phyloP scores from a whole-genome alignment of 1,140 invertebrate genomes.

The Drosophila burlai region DNA sequence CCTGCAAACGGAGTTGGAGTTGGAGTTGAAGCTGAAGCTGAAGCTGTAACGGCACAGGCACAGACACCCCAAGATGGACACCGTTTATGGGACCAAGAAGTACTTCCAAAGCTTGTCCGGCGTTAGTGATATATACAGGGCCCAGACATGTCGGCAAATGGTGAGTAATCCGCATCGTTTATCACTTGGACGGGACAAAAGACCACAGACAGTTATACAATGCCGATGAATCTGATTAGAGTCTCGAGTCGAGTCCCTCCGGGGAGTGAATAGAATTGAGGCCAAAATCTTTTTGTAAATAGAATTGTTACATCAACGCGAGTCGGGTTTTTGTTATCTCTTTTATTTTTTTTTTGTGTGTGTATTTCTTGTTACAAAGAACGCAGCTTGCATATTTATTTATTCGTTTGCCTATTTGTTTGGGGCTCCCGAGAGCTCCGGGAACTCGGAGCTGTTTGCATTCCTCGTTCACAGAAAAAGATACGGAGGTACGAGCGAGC shows the following conservation, averaged over 20 bases:
- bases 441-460: constrained; percentile 49
- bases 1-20: constrained; percentile 18
- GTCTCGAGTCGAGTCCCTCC: constrained; percentile 2
- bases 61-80: constrained; percentile 63
- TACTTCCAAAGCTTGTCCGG: constrained; percentile 83
- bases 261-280: constrained; percentile 27
- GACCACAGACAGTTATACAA: constrained; percentile 50
- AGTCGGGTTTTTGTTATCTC: constrained; percentile 1
- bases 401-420: constrained; percentile 44
- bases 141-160: constrained; percentile 80
- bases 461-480: constrained; percentile 48
- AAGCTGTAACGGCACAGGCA: constrained; percentile 18
- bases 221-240: constrained; percentile 30
- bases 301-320: constrained; percentile 50
- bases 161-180: constrained; percentile 65
- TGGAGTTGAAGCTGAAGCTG: neutral
- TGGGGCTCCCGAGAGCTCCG: constrained; percentile 23
- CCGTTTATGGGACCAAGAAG: constrained; percentile 83
- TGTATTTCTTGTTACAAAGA: constrained; percentile 9
- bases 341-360: neutral
- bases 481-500: constrained; percentile 50
- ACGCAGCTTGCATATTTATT: constrained; percentile 38
- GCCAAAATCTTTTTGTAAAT: constrained; percentile 25
- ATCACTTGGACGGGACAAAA: constrained; percentile 31
- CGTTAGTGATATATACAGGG: constrained; percentile 82